Conservation (phyloP, 2,888 invertebrate genomes). For the Pseudococcus jackbeardsleyi region DNA sequence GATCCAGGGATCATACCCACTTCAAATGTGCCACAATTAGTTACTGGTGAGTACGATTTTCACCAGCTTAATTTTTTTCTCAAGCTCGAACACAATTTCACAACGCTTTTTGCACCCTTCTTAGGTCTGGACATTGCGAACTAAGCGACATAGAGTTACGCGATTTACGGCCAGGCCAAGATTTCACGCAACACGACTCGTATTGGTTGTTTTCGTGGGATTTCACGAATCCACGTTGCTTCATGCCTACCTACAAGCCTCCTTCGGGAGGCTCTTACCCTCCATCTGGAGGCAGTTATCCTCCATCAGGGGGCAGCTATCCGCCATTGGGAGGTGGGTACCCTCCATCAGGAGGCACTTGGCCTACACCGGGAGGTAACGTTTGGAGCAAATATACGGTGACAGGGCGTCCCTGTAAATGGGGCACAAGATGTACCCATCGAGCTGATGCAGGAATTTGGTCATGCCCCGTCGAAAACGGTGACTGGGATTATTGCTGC, state of each 20-base stretch:
- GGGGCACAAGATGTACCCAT: conserved; percentile 79
- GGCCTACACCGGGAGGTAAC: conserved; percentile 67
- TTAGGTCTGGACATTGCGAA: conserved; percentile 76
- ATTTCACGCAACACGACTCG: conserved; percentile 79
- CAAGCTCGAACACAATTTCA: neutral
- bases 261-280: conserved; percentile 25
- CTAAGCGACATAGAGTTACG: conserved; percentile 84
- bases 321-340: neutral
- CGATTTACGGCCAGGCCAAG: conserved; percentile 80
- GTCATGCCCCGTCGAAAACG: conserved; percentile 85
- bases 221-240: conserved; percentile 81
- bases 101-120: conserved; percentile 26
- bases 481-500: conserved; percentile 90
- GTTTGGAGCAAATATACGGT: conserved; percentile 85
- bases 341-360: neutral
- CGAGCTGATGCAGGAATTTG: conserved; percentile 85
- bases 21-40: conserved; percentile 85
- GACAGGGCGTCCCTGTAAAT: conserved; percentile 83
- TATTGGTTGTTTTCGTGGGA: conserved; percentile 86
- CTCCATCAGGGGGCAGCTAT: conserved; percentile 67
- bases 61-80: neutral
- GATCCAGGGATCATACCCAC: conserved; percentile 72
- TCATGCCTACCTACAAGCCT: conserved; percentile 67
- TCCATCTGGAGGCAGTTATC: neutral
- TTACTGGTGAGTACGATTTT: conserved; percentile 73